Percentiles rank a stretch among this genome's conserved stretches.
Conservation (phyloP, 2,797 vertebrate genomes). For the Oreonectes daqikongensis region DNA sequence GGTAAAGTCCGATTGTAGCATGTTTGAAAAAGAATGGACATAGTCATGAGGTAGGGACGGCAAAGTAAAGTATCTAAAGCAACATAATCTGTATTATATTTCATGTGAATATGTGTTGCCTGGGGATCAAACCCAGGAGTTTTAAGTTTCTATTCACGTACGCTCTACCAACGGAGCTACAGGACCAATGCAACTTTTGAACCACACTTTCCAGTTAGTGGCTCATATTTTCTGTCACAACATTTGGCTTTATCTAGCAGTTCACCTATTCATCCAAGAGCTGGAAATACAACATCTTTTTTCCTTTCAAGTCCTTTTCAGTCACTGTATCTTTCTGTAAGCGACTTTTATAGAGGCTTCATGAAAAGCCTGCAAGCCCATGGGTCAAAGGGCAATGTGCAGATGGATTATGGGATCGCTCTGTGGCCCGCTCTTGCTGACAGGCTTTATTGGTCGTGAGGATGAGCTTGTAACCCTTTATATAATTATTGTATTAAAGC, state of each 20-base stretch:
- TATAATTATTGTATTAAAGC: conserved; percentile 99
- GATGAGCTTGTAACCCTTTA: conserved; percentile 99
- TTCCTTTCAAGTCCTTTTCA: conserved; percentile 66
- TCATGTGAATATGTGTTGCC: no score
- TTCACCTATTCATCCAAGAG: conserved; percentile 60
- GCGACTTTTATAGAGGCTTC: conserved; percentile 85
- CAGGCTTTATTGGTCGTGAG: conserved; percentile 97
- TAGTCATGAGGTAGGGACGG: no score
- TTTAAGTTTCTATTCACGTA: no score
- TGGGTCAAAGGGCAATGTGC: conserved; percentile 92
- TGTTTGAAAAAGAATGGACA: no score
- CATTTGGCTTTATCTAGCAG: conserved; percentile 36
- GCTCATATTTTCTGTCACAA: background rate
- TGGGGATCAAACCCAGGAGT: no score
- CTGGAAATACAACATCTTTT: conserved; percentile 68
- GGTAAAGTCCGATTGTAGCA: no score
- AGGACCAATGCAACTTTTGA: background rate
- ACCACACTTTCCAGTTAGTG: background rate
- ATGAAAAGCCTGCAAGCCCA: conserved; percentile 83
- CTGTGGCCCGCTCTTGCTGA: conserved; percentile 87
- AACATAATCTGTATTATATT: no score
- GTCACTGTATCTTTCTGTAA: conserved; percentile 77
- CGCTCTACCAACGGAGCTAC: no score
- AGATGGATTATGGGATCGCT: conserved; percentile 99
- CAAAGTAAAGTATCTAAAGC: no score